Base-by-base conservation (phyloP, 2,888 invertebrate species). In the Gastrophysa polygoni region DNA sequence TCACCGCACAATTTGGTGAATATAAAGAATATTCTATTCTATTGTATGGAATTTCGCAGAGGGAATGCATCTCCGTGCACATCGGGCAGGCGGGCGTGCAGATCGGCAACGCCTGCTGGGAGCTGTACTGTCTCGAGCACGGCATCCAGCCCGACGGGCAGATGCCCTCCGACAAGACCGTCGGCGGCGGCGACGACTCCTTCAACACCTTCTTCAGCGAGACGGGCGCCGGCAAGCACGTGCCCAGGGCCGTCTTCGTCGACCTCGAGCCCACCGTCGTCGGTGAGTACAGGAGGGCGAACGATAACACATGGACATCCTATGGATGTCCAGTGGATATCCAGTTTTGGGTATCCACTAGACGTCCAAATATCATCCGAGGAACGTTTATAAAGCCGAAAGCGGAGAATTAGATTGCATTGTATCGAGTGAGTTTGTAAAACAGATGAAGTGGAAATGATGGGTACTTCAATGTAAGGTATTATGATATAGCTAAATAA, bases 241-340 rank as follows among this genome's bases (percentile, higher is more conserved):
- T 93, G 0, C 95, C 95, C 1, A 85, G 95, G 69, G 87, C 89
- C 5, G 87, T 95, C 11, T 91, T 95, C 85, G 87, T 95, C 51
- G 95, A 96, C 79, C 84, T 95, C 72, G 95, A 96, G 77, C 94
- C 95, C 18, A 92, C 92, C 28, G 93, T 93, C 18, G 91, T 96
- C 43, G 92, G 93, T 91, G 78, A 85, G 86, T 64, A 43, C 3
- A 3, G 24, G 24, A 24, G 24, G 24, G 24, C 24, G n/a, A n/a
- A n/a, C n/a, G n/a, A n/a, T n/a, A n/a, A n/a, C n/a, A n/a, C n/a
- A n/a, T n/a, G n/a, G n/a, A n/a, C n/a, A n/a, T n/a, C n/a, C n/a
- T n/a, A n/a, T n/a, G n/a, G n/a, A n/a, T n/a, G n/a, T n/a, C n/a
- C n/a, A n/a, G n/a, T n/a, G n/a, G n/a, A n/a, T n/a, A n/a, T n/a